A percentile compares a stretch with the other conserved stretches of the same genome.
Evolutionary conservation across 2,113 vertebrate species (phyloP).

Genomic region (Oncorhynchus nerka): DNA sequence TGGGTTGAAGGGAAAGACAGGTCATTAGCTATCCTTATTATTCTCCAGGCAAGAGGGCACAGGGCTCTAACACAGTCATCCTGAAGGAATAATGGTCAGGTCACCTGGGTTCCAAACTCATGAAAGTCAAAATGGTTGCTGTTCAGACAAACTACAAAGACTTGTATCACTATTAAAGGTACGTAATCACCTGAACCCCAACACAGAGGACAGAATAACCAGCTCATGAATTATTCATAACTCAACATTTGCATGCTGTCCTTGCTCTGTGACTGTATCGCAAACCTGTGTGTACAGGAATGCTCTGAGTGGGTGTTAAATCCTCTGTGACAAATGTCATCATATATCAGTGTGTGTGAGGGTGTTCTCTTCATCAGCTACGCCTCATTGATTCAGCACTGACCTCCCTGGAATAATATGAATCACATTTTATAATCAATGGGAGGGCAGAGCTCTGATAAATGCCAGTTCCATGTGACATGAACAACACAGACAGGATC

Average conservation of each 20-base stretch:
- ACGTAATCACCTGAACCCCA: too few relatives aligned
- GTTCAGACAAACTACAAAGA: background rate
- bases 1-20: background rate
- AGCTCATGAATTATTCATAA: too few relatives aligned
- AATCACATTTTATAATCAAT: conserved; percentile 35
- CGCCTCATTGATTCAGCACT: conserved; percentile 20
- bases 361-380: background rate
- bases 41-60: background rate
- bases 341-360: background rate
- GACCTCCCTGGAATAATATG: conserved; percentile 22
- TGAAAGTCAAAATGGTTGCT: background rate
- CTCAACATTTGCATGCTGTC: too few relatives aligned
- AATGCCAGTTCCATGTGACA: conserved; percentile 16
- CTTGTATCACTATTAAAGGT: too few relatives aligned
- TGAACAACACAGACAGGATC: conserved; percentile 10
- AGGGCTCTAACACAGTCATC: background rate
- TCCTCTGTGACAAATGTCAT: background rate
- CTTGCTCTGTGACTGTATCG: too few relatives aligned
- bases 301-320: background rate
- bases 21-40: background rate
- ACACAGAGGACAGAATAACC: too few relatives aligned
- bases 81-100: background rate
- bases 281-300: background rate
- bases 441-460: conserved; percentile 13
- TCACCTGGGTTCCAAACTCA: background rate